Conservation (phyloP, 35 echinoderm and acorn worm species). For the Patiria miniata region DNA sequence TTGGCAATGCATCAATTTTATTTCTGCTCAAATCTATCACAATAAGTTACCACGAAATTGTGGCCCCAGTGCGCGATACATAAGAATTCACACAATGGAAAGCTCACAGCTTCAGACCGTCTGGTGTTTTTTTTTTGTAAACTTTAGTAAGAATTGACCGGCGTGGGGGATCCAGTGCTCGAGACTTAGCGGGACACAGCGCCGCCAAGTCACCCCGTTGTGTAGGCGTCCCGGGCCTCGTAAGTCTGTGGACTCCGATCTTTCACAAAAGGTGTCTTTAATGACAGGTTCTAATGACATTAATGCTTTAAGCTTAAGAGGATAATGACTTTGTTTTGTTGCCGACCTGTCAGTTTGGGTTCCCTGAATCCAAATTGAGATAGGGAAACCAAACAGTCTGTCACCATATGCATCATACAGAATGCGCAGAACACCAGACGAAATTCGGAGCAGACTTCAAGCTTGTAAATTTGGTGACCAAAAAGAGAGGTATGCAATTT, state of each 20-base stretch:
- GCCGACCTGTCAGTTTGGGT: neutral
- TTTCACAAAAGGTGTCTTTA: conserved; percentile 22
- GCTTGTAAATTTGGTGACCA: too few species aligned
- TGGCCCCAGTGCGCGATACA: neutral
- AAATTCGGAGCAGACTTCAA: too few species aligned
- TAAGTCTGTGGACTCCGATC: neutral
- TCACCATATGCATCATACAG: too few species aligned
- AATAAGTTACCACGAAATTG: neutral
- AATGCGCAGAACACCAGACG: too few species aligned
- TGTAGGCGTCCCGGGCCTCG: neutral
- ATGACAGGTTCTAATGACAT: conserved; percentile 21
- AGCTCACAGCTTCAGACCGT: neutral
- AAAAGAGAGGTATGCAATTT: too few species aligned
- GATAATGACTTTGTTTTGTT: conserved; percentile 26
- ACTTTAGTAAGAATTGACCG: neutral
- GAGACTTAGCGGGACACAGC: neutral
- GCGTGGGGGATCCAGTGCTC: neutral
- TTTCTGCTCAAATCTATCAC: neutral
- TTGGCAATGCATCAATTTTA: neutral
- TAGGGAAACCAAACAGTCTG: too few species aligned
- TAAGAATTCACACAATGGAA: neutral
- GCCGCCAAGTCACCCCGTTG: neutral
- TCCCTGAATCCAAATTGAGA: neutral
- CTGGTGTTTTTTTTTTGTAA: too few species aligned
- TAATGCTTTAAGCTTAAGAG: conserved; percentile 9